These are phyloP conservation scores for Salpingus planirostris DNA, from an alignment of 2,888 invertebrate genomes.

Conservation along the genomic window DNA sequence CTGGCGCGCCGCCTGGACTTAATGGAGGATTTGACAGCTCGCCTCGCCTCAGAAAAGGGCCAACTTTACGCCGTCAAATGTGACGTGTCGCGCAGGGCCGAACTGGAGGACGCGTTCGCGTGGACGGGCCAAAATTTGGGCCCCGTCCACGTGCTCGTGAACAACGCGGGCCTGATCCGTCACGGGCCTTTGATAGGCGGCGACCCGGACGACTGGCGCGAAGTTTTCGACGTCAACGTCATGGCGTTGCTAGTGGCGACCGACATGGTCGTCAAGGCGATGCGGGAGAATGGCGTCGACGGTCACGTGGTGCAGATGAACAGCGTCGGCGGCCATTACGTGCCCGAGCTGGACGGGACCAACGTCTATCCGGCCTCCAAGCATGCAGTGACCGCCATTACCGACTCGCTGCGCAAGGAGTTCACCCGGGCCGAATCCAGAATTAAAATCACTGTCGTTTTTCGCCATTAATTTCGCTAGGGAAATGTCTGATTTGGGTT, in stretches of 20 bases:
- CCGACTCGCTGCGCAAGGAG: conserved; percentile 7
- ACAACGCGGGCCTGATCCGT: conserved; percentile 33
- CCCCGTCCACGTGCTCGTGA: conserved; percentile 34
- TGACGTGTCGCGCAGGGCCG: conserved; percentile 33
- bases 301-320: conserved; percentile 31
- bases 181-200: conserved; percentile 23
- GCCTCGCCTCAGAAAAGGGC: conserved; percentile 20
- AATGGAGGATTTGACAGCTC: conserved; percentile 16
- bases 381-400: conserved; percentile 7
- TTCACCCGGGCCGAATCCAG: conserved; percentile 3
- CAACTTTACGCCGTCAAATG: conserved; percentile 32
- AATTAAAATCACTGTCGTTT: conserved; percentile 10
- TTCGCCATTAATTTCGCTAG: too few species aligned
- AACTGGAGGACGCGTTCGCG: conserved; percentile 29
- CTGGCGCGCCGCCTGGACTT: conserved; percentile 21
- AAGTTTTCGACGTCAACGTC: conserved; percentile 21
- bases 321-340: conserved; percentile 25
- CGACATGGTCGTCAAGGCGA: conserved; percentile 25
- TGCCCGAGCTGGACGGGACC: conserved; percentile 17
- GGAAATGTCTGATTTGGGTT: too few species aligned
- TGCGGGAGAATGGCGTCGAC: conserved; percentile 23
- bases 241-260: conserved; percentile 20
- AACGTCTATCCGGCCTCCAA: conserved; percentile 10
- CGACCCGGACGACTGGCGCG: conserved; percentile 17
- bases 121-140: conserved; percentile 32